Conservation (phyloP, 2,888 invertebrate species). For the Eustalomyia histrio region DNA sequence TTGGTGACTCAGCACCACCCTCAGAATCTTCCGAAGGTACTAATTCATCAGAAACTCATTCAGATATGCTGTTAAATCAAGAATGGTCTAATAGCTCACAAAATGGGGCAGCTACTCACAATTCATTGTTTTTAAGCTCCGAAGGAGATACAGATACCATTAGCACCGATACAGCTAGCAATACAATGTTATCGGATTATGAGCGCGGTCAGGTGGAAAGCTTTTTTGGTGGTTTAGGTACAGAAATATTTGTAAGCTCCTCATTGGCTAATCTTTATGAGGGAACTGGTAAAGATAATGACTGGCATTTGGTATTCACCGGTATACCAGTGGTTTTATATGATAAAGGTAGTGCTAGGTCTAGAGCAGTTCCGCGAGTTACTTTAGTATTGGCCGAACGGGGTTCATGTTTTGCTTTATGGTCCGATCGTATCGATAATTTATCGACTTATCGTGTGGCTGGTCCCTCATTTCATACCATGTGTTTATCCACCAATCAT, state of each 20-base stretch:
- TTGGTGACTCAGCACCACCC: conserved; percentile 82
- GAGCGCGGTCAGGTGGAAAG: conserved; percentile 86
- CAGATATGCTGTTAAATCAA: conserved; percentile 70
- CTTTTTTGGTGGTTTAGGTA: conserved; percentile 88
- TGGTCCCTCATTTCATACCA: conserved; percentile 89
- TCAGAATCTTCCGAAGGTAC: conserved; percentile 82
- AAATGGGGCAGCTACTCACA: conserved; percentile 69
- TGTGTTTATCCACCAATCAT: conserved; percentile 89
- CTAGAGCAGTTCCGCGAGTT: conserved; percentile 84
- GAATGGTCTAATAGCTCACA: conserved; percentile 65
- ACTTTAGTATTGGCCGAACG: conserved; percentile 87
- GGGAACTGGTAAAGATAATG: conserved; percentile 81
- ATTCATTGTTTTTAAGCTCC: conserved; percentile 76
- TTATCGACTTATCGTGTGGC: conserved; percentile 86
- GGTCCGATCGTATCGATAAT: conserved; percentile 90
- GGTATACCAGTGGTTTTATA: conserved; percentile 89
- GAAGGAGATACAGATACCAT: conserved; percentile 77
- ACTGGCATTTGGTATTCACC: conserved; percentile 87
- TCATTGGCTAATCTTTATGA: conserved; percentile 87
- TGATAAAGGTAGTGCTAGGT: conserved; percentile 87
- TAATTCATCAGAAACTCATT: conserved; percentile 77
- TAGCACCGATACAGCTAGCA: conserved; percentile 78
- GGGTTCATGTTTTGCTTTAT: conserved; percentile 89
- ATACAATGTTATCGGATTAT: conserved; percentile 81
- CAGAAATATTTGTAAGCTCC: conserved; percentile 88